Evolutionary conservation across 2,113 vertebrate genomes (phyloP).

Genomic region (Oreochromis aureus): DNA sequence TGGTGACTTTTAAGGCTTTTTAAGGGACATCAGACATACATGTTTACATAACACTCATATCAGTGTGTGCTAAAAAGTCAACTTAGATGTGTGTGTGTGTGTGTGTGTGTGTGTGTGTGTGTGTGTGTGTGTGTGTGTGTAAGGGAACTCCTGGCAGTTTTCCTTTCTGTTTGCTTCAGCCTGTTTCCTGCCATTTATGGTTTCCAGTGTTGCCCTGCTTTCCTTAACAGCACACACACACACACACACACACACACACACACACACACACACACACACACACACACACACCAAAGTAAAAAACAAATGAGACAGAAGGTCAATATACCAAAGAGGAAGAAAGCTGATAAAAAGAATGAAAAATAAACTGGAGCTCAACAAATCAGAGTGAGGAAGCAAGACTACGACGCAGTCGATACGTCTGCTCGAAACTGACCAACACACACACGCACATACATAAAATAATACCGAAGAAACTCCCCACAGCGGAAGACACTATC

Average conservation of each 20-base stretch:
- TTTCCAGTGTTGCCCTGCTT: conserved; percentile 2
- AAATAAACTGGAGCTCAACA: background rate
- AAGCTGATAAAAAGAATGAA: background rate
- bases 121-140: background rate
- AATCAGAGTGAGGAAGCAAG: background rate
- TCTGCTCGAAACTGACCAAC: background rate
- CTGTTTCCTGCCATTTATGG: conserved; percentile 52
- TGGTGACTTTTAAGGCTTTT: background rate
- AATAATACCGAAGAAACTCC: background rate
- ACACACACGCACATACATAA: background rate
- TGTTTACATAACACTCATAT: background rate
- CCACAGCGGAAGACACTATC: conserved; percentile 18
- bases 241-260: background rate
- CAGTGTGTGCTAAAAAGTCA: background rate
- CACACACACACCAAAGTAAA: background rate
- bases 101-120: background rate
- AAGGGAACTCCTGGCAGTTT: conserved; percentile 18
- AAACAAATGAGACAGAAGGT: background rate
- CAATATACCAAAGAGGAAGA: background rate
- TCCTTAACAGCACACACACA: background rate
- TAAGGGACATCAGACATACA: background rate
- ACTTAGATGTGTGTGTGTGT: background rate
- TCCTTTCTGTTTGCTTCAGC: conserved; percentile 28
- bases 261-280: background rate
- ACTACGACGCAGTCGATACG: background rate